These are phyloP conservation scores for Tachyglossus aculeatus DNA, from an alignment of 2,797 vertebrate species.

Conservation along the genomic window DNA sequence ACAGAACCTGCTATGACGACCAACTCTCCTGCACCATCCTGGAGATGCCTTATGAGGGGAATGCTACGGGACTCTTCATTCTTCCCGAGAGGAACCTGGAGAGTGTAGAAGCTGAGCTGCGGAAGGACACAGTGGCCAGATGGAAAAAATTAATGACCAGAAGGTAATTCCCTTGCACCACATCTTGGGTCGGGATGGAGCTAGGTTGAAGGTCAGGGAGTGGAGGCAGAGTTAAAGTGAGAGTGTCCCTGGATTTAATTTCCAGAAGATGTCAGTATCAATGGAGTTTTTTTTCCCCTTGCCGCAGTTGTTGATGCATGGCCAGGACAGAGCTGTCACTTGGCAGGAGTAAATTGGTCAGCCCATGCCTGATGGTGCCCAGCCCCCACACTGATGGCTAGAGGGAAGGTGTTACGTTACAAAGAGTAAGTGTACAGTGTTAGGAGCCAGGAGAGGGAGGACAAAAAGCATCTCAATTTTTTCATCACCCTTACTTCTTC, in stretches of 20 bases:
- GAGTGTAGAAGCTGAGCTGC: constrained; percentile 76
- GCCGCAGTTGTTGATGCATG: not conserved
- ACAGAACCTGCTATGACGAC: constrained; percentile 75
- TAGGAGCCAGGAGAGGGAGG: not conserved
- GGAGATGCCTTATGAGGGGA: constrained; percentile 85
- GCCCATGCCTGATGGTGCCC: not conserved
- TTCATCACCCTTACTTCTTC: no score
- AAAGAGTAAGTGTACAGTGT: not conserved
- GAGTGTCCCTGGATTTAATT: not conserved
- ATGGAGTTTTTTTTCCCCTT: not conserved
- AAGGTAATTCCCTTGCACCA: constrained; percentile 62
- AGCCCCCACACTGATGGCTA: not conserved
- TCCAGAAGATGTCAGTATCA: not conserved
- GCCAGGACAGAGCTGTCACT: constrained; percentile 28
- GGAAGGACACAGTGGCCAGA: constrained; percentile 65
- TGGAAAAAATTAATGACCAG: constrained; percentile 67
- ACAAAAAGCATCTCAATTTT: not conserved
- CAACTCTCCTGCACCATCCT: constrained; percentile 79
- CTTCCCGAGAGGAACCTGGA: constrained; percentile 85
- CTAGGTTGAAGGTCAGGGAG: not conserved
- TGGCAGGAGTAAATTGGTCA: constrained; percentile 15
- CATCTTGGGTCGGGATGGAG: not conserved
- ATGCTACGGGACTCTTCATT: constrained; percentile 84
- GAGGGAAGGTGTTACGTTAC: not conserved
- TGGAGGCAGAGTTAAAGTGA: not conserved